Evolutionary conservation across 2,888 invertebrate genomes (phyloP), one percentile per base, ranked within the genome.

Genomic region (Netelia virgata): DNA sequence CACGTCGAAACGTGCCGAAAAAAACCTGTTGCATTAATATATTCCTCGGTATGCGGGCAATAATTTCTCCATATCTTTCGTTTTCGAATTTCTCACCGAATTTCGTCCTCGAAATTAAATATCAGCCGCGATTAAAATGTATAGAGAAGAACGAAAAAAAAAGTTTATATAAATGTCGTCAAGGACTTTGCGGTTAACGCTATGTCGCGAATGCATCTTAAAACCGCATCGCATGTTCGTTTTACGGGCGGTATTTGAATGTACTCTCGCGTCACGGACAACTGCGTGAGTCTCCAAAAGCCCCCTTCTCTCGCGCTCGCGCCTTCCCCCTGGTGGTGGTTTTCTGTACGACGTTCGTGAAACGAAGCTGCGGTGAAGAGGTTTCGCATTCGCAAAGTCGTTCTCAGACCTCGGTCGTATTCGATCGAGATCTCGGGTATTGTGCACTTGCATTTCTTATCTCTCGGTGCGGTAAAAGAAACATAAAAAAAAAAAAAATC

Each of bases 1-100:
- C 41, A 28, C 1, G 18, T 16, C 20, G 20, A 20, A 28, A 59
- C 41, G 50, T 1, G 36, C 6, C 61, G 73, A 83, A 77, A 73
- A 73, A 72, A 77, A 79, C 75, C 85, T 81, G 82, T 84, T 86
- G 72, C 57, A 79, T 68, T 41, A 50, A 66, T 59, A 59, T 66
- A 82, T 72, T 76, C 61, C 66, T 36, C 69, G 75, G 72, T 80
- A 47, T 59, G 64, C 14, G 47, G 16, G 61, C 53, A 75, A 79
- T 83, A 76, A 75, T 79, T 76, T 83, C 47, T 66, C 43, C 64
- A 36, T 66, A 47, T 59, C 36, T 20, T 55, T 18, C 43, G 55
- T 64, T 68, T 36, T 63, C 59, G 59, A 28, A 14, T 59, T 2
- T 75, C 41, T 66, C 61, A 10, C 16, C n/a, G 41, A 9, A 55